Evolutionary conservation across 1,140 invertebrate genomes (phyloP).

Genomic region (Aphelinus certus): DNA sequence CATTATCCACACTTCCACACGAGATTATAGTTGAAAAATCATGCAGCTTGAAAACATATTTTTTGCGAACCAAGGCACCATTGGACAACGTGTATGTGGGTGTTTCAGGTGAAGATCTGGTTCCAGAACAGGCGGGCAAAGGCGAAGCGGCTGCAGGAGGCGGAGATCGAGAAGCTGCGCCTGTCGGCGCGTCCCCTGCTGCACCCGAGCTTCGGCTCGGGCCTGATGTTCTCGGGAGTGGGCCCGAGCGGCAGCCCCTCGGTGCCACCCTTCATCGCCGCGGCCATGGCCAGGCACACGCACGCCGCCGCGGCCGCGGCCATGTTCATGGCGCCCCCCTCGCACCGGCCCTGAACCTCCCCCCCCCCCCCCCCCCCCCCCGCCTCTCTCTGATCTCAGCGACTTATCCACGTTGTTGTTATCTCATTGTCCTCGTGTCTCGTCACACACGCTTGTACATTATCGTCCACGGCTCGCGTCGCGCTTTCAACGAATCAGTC

Average conservation of each 20-base stretch:
- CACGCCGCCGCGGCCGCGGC: conserved; percentile 64
- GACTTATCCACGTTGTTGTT: too few relatives aligned
- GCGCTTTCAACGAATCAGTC: too few relatives aligned
- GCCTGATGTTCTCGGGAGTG: conserved; percentile 64
- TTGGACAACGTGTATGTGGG: conserved; percentile 50
- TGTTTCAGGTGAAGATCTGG: conserved; percentile 92
- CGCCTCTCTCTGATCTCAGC: conserved; percentile 9
- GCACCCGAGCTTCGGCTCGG: conserved; percentile 63
- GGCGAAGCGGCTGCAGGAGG: conserved; percentile 93
- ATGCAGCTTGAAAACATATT: too few relatives aligned
- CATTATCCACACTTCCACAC: too few relatives aligned
- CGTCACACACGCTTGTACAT: too few relatives aligned
- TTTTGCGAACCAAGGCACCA: too few relatives aligned
- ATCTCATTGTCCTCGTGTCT: too few relatives aligned
- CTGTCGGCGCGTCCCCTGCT: conserved; percentile 72
- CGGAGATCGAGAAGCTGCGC: conserved; percentile 89
- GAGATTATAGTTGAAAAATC: too few relatives aligned
- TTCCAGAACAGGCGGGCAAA: conserved; percentile 97
- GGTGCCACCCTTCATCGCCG: conserved; percentile 64
- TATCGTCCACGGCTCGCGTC: too few relatives aligned
- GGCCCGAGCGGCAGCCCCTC: conserved; percentile 61
- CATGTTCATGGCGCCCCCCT: conserved; percentile 65
- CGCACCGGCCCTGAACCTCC: conserved; percentile 45
- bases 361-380: background rate
- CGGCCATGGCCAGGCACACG: conserved; percentile 64